Evolutionary conservation across 2,113 vertebrate genomes (phyloP).

Genomic region (Spea bombifrons): DNA sequence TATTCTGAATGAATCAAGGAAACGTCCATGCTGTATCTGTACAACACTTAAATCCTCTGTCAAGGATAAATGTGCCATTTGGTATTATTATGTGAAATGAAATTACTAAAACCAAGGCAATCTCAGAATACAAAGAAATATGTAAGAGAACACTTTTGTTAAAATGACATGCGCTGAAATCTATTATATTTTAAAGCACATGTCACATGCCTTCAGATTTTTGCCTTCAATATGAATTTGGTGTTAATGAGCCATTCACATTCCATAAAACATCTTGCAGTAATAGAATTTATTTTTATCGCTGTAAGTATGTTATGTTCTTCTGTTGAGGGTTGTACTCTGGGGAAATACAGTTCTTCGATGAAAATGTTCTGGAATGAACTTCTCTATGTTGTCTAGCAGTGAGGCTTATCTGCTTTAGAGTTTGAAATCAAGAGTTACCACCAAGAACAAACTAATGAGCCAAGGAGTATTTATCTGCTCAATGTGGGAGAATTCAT

Average conservation of each 20-base stretch:
- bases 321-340: background rate
- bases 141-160: no score
- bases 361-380: background rate
- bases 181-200: no score
- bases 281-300: constrained; percentile 11
- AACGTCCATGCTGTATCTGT: no score
- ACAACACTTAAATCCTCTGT: no score
- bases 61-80: no score
- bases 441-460: constrained; percentile 28
- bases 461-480: constrained; percentile 25
- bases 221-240: no score
- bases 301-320: constrained; percentile 1
- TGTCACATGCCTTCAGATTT: no score
- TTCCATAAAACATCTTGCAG: background rate
- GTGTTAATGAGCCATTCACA: background rate
- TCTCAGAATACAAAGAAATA: no score
- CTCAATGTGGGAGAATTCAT: background rate
- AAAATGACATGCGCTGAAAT: no score
- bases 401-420: constrained; percentile 6
- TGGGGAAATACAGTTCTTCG: background rate
- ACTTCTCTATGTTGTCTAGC: background rate
- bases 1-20: no score
- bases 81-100: no score
- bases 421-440: background rate
- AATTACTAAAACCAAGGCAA: no score